Evolutionary conservation across 2,113 vertebrate genomes (phyloP).

Genomic region (Prunella himalayana): DNA sequence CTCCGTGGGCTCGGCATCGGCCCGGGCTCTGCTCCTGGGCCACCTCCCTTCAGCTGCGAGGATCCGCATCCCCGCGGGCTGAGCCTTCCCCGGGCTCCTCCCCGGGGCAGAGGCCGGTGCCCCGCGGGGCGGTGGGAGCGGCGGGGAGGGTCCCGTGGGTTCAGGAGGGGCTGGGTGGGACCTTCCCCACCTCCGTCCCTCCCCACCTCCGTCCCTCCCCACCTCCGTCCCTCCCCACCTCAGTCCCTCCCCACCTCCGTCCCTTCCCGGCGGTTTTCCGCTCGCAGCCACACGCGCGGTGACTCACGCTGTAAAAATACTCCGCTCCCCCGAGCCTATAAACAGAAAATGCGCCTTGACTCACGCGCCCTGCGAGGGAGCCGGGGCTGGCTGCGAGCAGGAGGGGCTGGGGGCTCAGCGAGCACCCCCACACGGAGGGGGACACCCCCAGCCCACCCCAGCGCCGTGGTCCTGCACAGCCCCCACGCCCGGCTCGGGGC

Average conservation of each 20-base stretch:
- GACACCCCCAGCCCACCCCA: not conserved
- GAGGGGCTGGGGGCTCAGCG: not conserved
- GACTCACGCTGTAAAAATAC: constrained; percentile 51
- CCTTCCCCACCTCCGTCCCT: not conserved
- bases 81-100: accelerated
- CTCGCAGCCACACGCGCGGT: not conserved
- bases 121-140: not conserved
- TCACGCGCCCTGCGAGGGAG: not conserved
- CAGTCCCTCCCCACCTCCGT: not conserved
- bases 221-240: not conserved
- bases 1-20: not conserved
- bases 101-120: not conserved
- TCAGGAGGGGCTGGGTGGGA: accelerated
- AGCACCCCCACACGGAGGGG: not conserved
- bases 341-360: not conserved
- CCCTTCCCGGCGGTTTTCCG: not conserved
- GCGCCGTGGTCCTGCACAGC: accelerated
- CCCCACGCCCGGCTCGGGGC: accelerated
- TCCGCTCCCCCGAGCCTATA: not conserved
- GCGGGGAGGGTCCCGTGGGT: accelerated
- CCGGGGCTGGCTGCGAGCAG: not conserved
- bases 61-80: accelerated
- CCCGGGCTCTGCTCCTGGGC: not conserved
- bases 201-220: not conserved
- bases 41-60: accelerated